These are phyloP conservation scores for Tapirus terrestris DNA, from an alignment of 2,113 vertebrate genomes.

Conservation along the genomic window DNA sequence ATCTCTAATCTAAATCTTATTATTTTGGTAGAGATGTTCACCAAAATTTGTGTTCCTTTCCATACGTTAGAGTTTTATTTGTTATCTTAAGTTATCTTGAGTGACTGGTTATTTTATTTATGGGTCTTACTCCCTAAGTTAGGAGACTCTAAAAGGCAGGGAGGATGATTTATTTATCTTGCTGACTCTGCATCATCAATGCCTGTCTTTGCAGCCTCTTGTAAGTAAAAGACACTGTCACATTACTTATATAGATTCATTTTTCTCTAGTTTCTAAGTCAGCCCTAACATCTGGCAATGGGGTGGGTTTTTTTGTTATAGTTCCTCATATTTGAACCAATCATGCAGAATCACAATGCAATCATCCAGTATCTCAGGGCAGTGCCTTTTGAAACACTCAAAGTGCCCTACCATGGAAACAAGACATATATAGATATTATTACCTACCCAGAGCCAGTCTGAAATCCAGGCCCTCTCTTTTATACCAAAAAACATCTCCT, in stretches of 20 bases:
- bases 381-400: not conserved
- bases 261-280: not conserved
- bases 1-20: not conserved
- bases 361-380: not conserved
- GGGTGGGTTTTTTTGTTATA: not conserved
- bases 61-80: not conserved
- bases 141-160: not conserved
- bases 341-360: not conserved
- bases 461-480: not conserved
- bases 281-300: not conserved
- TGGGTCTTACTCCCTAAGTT: not conserved
- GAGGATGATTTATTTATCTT: constrained; percentile 3
- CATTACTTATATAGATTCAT: not conserved
- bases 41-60: constrained; percentile 11
- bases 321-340: not conserved
- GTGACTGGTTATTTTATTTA: not conserved
- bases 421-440: not conserved
- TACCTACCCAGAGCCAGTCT: not conserved
- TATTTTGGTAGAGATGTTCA: not conserved
- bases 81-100: not conserved
- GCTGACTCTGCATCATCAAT: not conserved
- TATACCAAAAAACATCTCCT: not conserved
- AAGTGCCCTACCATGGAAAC: not conserved
- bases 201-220: not conserved
- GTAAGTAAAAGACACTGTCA: not conserved